Evolutionary conservation across 2,888 invertebrate genomes (phyloP).

Genomic region (Nemurella pictetii): DNA sequence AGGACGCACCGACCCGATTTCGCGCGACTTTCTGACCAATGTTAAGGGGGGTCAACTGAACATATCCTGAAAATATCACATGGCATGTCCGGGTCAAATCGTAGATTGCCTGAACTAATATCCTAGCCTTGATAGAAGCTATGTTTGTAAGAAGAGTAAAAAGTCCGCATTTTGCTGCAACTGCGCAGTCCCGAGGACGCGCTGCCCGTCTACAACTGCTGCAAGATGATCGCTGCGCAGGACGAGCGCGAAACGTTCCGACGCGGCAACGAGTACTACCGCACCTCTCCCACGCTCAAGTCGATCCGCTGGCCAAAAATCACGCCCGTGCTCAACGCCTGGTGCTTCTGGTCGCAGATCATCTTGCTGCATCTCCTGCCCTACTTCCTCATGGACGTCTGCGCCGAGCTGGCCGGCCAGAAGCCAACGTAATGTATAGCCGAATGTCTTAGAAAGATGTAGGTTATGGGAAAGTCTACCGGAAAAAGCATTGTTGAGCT

Average conservation of each 20-base stretch:
- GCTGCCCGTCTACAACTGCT: not conserved
- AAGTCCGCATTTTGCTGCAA: too few species aligned
- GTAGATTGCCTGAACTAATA: too few species aligned
- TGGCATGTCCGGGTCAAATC: too few species aligned
- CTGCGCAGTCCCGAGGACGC: not conserved
- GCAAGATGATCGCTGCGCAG: not conserved
- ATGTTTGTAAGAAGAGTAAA: too few species aligned
- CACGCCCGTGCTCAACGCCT: not conserved
- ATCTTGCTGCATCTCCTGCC: not conserved
- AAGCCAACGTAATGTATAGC: not conserved
- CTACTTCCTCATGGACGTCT: not conserved
- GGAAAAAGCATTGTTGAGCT: too few species aligned
- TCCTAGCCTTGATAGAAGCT: too few species aligned
- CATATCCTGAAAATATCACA: too few species aligned
- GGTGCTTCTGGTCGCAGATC: not conserved
- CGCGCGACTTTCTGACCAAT: too few species aligned
- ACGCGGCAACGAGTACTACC: not conserved
- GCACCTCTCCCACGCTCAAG: not conserved
- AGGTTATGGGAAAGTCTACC: too few species aligned
- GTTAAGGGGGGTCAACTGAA: too few species aligned
- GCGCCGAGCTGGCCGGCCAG: not conserved
- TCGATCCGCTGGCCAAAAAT: not conserved
- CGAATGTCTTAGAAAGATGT: too few species aligned
- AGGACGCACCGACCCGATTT: too few species aligned
- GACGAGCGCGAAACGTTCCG: not conserved